A percentile compares a stretch with the other conserved stretches of the same genome.
phyloP scores from a whole-genome alignment of 2,888 invertebrate genomes.

The Stenichneumon culpator region DNA sequence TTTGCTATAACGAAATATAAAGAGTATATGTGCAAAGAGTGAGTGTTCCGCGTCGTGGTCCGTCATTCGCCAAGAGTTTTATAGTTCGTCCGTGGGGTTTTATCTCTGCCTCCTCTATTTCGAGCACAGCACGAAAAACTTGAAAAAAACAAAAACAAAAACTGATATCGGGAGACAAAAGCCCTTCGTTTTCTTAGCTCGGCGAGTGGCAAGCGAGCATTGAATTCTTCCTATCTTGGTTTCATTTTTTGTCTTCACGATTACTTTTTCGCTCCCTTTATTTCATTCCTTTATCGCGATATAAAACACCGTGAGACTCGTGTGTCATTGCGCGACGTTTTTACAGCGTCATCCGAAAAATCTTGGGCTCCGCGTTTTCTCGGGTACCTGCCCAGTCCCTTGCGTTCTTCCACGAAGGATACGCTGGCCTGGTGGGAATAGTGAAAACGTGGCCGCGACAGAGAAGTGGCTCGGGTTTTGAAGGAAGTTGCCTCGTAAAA shows the following conservation, averaged over 20 bases:
- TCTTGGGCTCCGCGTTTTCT: slow-evolving; percentile 36
- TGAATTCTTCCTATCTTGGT: slow-evolving; percentile 45
- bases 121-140: not conserved
- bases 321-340: slow-evolving; percentile 55
- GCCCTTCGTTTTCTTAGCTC: slow-evolving; percentile 37
- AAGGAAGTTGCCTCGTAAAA: slow-evolving; percentile 74
- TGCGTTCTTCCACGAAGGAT: slow-evolving; percentile 34
- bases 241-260: slow-evolving; percentile 23
- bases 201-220: slow-evolving; percentile 26
- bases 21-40: slow-evolving; percentile 34
- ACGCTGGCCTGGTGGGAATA: slow-evolving; percentile 52
- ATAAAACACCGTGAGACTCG: slow-evolving; percentile 47
- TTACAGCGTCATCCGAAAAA: slow-evolving; percentile 65
- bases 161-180: slow-evolving; percentile 10
- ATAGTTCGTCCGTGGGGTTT: slow-evolving; percentile 60
- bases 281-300: slow-evolving; percentile 50
- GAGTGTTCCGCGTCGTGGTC: slow-evolving; percentile 33
- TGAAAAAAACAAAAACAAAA: not conserved
- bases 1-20: slow-evolving; percentile 47
- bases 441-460: slow-evolving; percentile 57
- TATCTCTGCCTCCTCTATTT: slow-evolving; percentile 57
- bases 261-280: slow-evolving; percentile 50
- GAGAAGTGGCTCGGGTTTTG: slow-evolving; percentile 56
- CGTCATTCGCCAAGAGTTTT: slow-evolving; percentile 56
- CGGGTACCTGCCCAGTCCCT: slow-evolving; percentile 1